A percentile compares a stretch with the other conserved stretches of the same genome.
These are phyloP conservation scores for Chaetodon auriga DNA, from an alignment of 2,113 vertebrate genomes.

Conservation along the genomic window DNA sequence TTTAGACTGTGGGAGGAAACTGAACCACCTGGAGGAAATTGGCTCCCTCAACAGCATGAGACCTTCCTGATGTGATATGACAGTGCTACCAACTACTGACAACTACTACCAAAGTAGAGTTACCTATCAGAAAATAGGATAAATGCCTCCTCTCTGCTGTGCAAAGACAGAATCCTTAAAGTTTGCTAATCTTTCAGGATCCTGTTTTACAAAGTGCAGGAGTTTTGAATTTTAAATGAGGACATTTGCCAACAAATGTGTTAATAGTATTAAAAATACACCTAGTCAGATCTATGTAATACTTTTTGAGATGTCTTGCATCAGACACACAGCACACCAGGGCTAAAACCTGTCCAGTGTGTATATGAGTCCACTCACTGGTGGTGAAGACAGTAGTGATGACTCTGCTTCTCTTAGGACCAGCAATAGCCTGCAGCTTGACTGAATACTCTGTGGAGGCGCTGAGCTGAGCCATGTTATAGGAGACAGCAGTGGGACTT, in stretches of 20 bases:
- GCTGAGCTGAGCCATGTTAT: conserved; percentile 89
- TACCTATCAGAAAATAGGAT: not conserved
- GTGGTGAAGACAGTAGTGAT: conserved; percentile 90
- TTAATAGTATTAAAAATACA: not conserved
- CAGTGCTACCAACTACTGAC: not conserved
- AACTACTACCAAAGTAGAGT: not conserved
- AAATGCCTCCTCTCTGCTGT: not conserved
- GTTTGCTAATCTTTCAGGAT: not conserved
- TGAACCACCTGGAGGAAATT: not conserved
- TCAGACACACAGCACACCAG: not conserved
- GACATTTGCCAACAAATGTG: not conserved
- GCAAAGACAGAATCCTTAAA: not conserved
- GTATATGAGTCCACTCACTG: conserved; percentile 84
- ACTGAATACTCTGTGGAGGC: conserved; percentile 91
- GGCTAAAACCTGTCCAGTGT: not conserved
- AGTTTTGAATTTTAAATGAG: not conserved
- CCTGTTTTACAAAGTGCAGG: not conserved
- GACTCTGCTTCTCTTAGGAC: conserved; percentile 88
- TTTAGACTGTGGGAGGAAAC: not conserved
- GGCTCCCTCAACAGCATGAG: not conserved
- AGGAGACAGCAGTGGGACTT: conserved; percentile 89
- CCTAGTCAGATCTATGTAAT: not conserved
- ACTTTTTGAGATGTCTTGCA: not conserved
- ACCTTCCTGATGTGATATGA: not conserved
- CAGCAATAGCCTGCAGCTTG: conserved; percentile 89